Evolutionary conservation across 2,888 invertebrate species (phyloP).

Genomic region (Desoria tigrina): DNA sequence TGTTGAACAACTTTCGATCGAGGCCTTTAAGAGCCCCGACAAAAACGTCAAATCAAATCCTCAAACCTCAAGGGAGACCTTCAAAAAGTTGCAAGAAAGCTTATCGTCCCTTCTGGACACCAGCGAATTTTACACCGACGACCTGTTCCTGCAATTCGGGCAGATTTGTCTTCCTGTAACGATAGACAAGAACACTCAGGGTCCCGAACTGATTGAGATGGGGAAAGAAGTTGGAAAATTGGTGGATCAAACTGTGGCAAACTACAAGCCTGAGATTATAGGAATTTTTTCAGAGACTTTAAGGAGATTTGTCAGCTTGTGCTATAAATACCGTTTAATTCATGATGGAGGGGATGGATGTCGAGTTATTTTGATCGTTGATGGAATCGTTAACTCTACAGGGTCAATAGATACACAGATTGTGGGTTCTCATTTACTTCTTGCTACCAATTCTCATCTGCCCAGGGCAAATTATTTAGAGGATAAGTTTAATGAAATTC

Average conservation of each 20-base stretch:
- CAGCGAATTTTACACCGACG: slow-evolving; percentile 41
- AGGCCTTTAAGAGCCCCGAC: slow-evolving; percentile 33
- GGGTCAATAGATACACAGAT: slow-evolving; percentile 40
- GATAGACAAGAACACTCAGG: background rate
- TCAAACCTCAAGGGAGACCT: background rate
- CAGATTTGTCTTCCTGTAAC: slow-evolving; percentile 36
- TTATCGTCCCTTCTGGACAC: slow-evolving; percentile 27
- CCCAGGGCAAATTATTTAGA: slow-evolving; percentile 27
- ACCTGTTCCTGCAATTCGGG: slow-evolving; percentile 38
- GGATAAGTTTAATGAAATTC: slow-evolving; percentile 34
- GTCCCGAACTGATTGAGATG: slow-evolving; percentile 24
- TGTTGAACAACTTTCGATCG: slow-evolving; percentile 42
- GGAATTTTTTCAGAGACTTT: slow-evolving; percentile 39
- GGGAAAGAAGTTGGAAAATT: slow-evolving; percentile 41
- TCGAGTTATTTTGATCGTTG: slow-evolving; percentile 41
- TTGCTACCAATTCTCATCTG: slow-evolving; percentile 32
- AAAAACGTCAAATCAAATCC: background rate
- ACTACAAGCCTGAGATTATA: slow-evolving; percentile 37
- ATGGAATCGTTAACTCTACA: slow-evolving; percentile 40
- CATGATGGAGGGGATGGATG: slow-evolving; percentile 25
- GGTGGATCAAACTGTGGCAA: slow-evolving; percentile 30
- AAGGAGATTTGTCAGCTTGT: slow-evolving; percentile 39
- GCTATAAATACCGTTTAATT: slow-evolving; percentile 35
- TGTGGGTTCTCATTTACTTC: slow-evolving; percentile 39
- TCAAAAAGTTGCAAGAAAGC: slow-evolving; percentile 19